Evolutionary conservation across 2,797 vertebrate species (phyloP), one percentile per base, ranked within the genome.

Genomic region (Chrosomus eos): DNA sequence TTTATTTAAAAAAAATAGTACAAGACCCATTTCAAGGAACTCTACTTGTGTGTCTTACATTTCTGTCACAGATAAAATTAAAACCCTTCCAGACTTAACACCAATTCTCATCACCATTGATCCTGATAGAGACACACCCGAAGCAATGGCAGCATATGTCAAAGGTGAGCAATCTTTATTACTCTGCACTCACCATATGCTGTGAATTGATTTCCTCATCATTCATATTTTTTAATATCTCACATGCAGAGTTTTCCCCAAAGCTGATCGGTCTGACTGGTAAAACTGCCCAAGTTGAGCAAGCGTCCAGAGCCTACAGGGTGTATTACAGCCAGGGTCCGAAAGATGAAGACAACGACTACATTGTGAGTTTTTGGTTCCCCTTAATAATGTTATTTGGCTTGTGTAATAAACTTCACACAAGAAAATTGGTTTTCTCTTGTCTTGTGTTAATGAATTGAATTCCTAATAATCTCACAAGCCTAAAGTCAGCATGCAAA

Each of bases 301-400:
- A 96, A 53, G 96, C 97, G 11, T 96, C 98, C 87, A 95, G 96
- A 91, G 92, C 97, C 1, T 99, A 96, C 91, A 93, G 98, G 86
- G 98, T 99, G 0, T 99, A 99, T 87, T 99, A 96, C 90, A 99
- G 98, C 0, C 95, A 97, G 53, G 98, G 98, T 31, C 98, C 98
- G 23, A 98, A 95, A 90, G 98, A 99, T 1, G 97, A 99, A 71
- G 98, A 99, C 90, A 95, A 95, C 1, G 98, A 99, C 93, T 99
- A 99, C 92, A 99, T 99, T 31, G 98, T 99, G 90, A 98, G 98
- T 96, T 21, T 1, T 14, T 38, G 23, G 38, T 82, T 9, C 7
- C 1, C 55, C 48, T 45, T 6, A 80, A 60, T 31, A 3, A 66
- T 4, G 21, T 23, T 58, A 31, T 58, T 38, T 7, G 1, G 0